These are phyloP conservation scores for Nephila pilipes DNA, from an alignment of 1,140 invertebrate species.

Conservation along the genomic window DNA sequence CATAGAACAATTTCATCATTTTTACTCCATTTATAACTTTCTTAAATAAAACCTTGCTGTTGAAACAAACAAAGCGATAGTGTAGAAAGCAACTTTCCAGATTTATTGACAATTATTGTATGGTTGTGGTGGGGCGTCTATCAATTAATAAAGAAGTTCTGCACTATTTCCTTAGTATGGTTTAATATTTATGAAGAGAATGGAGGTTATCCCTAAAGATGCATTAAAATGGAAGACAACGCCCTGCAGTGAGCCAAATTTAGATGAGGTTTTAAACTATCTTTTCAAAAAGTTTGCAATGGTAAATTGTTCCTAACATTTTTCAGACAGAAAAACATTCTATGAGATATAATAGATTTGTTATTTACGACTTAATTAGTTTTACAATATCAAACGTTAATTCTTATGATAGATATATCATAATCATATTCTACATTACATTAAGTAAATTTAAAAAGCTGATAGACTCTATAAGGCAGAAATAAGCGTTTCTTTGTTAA, in stretches of 20 bases:
- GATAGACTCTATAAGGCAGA: too few relatives aligned
- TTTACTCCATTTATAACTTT: constrained; percentile 27
- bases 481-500: too few relatives aligned
- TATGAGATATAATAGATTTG: neutral
- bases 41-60: neutral
- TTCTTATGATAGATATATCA: too few relatives aligned
- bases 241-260: constrained; percentile 51
- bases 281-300: constrained; percentile 11
- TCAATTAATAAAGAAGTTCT: constrained; percentile 59
- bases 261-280: constrained; percentile 47
- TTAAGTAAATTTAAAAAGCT: too few relatives aligned
- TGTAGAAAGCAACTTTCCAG: neutral
- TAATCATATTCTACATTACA: too few relatives aligned
- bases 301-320: neutral
- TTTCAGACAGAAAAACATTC: neutral
- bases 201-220: constrained; percentile 39
- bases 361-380: neutral
- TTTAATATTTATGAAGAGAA: constrained; percentile 57
- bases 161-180: constrained; percentile 21
- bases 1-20: neutral
- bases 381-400: too few relatives aligned
- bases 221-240: constrained; percentile 60
- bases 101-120: constrained; percentile 22
- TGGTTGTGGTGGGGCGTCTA: neutral
- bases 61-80: constrained; percentile 4